Conservation (phyloP, 2,797 vertebrate species). For the Sebastes variabilis region DNA sequence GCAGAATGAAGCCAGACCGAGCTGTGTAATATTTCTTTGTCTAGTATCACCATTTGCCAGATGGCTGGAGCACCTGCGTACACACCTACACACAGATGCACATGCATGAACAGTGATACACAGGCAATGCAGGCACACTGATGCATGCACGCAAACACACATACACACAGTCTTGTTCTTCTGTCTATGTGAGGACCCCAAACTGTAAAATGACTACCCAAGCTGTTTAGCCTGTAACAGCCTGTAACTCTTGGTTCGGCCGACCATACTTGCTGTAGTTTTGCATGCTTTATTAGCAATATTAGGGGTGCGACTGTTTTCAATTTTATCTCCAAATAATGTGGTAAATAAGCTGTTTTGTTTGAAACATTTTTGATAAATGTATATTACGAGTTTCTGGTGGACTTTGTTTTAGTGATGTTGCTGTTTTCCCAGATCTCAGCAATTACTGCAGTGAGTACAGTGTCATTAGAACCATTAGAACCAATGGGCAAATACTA, state of each 20-base stretch:
- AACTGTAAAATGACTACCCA: not conserved
- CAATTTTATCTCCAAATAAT: not conserved
- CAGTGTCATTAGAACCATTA: not conserved
- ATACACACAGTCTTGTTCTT: not conserved
- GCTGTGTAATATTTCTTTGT: conserved; percentile 36
- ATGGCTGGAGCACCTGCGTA: conserved; percentile 36
- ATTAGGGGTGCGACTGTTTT: not conserved
- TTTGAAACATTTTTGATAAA: not conserved
- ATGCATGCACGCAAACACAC: not conserved
- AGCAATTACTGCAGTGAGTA: not conserved
- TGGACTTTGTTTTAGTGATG: not conserved
- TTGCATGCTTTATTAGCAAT: not conserved
- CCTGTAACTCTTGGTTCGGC: not conserved
- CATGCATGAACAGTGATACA: not conserved
- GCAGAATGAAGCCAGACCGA: conserved; percentile 21
- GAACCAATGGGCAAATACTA: not conserved
- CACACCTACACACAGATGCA: conserved; percentile 19
- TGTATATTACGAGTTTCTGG: not conserved
- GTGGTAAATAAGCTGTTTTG: not conserved
- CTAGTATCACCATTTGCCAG: conserved; percentile 34
- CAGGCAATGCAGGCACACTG: not conserved
- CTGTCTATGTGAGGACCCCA: not conserved
- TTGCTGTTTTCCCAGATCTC: not conserved
- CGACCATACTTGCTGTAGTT: not conserved
- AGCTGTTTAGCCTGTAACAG: not conserved